A percentile compares a stretch with the other conserved stretches of the same genome.
phyloP scores from a whole-genome alignment of 2,888 invertebrate species.

The Agrochola litura region DNA sequence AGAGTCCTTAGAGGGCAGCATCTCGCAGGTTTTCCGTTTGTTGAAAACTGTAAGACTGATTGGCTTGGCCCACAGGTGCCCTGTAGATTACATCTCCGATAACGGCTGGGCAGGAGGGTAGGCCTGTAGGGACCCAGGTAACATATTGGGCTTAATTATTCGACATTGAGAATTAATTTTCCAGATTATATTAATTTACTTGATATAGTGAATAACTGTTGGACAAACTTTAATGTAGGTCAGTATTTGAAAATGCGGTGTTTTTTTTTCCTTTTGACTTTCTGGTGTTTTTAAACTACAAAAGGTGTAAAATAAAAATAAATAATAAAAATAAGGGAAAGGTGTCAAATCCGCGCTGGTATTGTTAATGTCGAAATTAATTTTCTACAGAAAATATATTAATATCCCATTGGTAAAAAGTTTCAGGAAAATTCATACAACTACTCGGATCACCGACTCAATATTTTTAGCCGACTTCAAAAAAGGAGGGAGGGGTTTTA shows the following conservation, averaged over 20 bases:
- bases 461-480: background rate
- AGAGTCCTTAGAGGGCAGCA: slow-evolving; percentile 39
- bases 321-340: background rate
- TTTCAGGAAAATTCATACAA: background rate
- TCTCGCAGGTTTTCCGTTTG: slow-evolving; percentile 40
- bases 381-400: background rate
- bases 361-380: background rate
- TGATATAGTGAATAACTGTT: background rate
- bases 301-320: background rate
- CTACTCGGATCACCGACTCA: background rate
- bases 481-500: too few relatives aligned
- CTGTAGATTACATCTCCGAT: slow-evolving; percentile 69
- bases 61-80: slow-evolving; percentile 54
- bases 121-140: slow-evolving; percentile 49
- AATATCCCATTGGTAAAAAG: background rate
- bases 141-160: slow-evolving; percentile 62
- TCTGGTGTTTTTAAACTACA: background rate
- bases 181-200: slow-evolving; percentile 27
- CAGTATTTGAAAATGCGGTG: background rate
- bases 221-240: background rate
- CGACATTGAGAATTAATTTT: slow-evolving; percentile 53
- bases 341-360: background rate
- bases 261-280: background rate
- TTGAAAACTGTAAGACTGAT: slow-evolving; percentile 67
- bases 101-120: slow-evolving; percentile 45